A percentile compares a stretch with the other conserved stretches of the same genome.
These are phyloP conservation scores for Galbula dea DNA, from an alignment of 2,113 vertebrate genomes.

Conservation along the genomic window DNA sequence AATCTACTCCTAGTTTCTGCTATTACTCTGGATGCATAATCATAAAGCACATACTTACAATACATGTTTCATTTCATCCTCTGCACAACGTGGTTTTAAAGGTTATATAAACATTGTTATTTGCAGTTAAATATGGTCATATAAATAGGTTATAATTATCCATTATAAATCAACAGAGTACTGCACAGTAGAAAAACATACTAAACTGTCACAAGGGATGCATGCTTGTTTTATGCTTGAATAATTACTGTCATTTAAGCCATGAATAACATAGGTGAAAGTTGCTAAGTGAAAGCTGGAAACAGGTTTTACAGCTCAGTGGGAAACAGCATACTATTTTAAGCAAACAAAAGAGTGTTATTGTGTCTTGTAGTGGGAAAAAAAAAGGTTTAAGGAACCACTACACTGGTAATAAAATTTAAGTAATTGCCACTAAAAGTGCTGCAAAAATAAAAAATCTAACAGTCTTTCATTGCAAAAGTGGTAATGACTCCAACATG, in stretches of 20 bases:
- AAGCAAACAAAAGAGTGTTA: background rate
- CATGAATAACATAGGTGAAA: background rate
- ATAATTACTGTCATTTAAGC: conserved; percentile 2
- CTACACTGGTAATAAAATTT: background rate
- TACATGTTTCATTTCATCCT: background rate
- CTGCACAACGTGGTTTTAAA: background rate
- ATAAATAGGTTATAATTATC: background rate
- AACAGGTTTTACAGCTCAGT: background rate
- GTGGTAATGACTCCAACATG: background rate
- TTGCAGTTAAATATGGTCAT: background rate
- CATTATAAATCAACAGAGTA: background rate
- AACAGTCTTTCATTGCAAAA: background rate
- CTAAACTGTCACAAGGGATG: background rate
- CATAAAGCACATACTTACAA: background rate
- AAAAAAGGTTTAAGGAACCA: background rate
- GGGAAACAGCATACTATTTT: background rate
- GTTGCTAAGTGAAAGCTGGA: background rate
- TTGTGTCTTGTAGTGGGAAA: background rate
- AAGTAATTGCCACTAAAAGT: background rate
- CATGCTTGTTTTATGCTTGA: background rate
- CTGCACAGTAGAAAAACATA: background rate
- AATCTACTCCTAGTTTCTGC: background rate
- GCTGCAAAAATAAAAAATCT: background rate
- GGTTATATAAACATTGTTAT: background rate
- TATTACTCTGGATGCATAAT: background rate